These are phyloP conservation scores for Calypte anna DNA, from an alignment of 2,113 vertebrate species.

Conservation along the genomic window DNA sequence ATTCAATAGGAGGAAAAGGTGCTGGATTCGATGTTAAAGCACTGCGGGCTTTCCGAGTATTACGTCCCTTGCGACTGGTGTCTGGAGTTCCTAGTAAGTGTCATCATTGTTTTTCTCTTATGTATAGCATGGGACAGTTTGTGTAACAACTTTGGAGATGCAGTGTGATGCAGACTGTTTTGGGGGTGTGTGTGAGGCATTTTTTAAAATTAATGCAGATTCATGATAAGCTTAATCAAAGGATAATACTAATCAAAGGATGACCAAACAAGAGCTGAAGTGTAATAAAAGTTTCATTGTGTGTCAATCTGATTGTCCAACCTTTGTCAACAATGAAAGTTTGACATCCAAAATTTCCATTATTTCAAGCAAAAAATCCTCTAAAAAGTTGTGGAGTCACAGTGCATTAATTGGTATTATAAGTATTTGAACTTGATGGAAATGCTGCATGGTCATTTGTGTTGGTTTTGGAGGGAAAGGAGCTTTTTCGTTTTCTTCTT, in stretches of 20 bases:
- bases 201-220: neutral
- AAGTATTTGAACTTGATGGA: neutral
- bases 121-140: neutral
- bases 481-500: neutral
- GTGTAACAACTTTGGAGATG: neutral
- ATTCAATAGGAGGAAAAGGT: slow-evolving; percentile 94
- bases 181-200: neutral
- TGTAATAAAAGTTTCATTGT: neutral
- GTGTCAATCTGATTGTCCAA: neutral
- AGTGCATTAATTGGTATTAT: neutral
- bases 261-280: neutral
- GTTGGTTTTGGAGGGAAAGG: neutral
- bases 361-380: neutral
- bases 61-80: slow-evolving; percentile 93
- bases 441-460: neutral
- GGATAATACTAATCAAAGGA: neutral
- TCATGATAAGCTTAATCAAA: neutral
- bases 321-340: neutral
- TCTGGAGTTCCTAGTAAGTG: slow-evolving; percentile 98
- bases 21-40: slow-evolving; percentile 98
- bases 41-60: slow-evolving; percentile 94
- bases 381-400: neutral
- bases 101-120: neutral
- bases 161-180: neutral
- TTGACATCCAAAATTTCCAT: neutral